Evolutionary conservation across 2,113 vertebrate genomes (phyloP), one percentile per base, ranked within the genome.

Genomic region (Ochotona curzoniae): DNA sequence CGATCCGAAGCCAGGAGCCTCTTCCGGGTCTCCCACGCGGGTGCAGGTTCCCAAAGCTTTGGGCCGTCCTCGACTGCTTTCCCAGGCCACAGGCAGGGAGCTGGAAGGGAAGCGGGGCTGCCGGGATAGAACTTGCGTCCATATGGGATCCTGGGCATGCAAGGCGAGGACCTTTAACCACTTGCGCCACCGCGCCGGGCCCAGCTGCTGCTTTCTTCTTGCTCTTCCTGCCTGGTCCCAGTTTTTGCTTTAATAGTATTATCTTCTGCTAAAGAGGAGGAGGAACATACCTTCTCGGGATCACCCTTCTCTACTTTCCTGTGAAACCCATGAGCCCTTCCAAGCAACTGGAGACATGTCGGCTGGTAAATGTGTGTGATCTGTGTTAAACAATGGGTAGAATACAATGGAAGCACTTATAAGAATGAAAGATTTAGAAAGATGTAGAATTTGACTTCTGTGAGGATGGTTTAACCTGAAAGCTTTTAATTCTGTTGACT

Each of bases 401-500:
- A 69, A 26, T 44, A 38, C n/a, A 74, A 4, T 79, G 44, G 61
- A 61, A 64, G 15, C 17, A 38, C 88, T 49, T 81, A 26, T 75
- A 75, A 49, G 38, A 28, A 60, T 64, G 2, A 82, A 87, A 84
- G 81, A 30, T 66, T 82, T 71, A 66, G 85, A 70, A 38, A 78
- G 47, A 12, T 18, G 84, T 60, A 44, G 20, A 54, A 74, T 74
- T 82, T 89, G 13, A 2, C 57, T 87, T 83, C 18, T 15, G 0
- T 51, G 44, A 54, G 32, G 2, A 5, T 83, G 8, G 9, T 76
- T 90, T 90, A 49, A 74, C 30, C 78, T 75, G 49, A 49, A 78
- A 38, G 35, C 35, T 70, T 70, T 71, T 38, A 75, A 61, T 91
- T 92, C n/a, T 85, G 25, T 79, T 93, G 51, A 80, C n/a, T 85